Conservation (phyloP, 2,888 invertebrate species). For the Cryptocephalus moraei region DNA sequence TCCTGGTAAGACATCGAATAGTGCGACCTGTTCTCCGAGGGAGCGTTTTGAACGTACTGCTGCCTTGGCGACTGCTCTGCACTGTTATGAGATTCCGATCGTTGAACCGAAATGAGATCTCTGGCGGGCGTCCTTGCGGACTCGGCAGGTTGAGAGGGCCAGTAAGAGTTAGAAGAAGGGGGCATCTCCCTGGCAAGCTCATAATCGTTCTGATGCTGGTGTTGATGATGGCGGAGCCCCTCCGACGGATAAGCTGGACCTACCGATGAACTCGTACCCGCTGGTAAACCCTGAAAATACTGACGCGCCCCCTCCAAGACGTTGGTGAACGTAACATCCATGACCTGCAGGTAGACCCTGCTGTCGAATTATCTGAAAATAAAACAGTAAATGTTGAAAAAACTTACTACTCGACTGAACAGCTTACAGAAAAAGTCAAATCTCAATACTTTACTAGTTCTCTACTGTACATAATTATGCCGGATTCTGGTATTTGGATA, state of each 20-base stretch:
- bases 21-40: not conserved
- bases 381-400: constrained; percentile 5
- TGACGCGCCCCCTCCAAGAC: constrained; percentile 75
- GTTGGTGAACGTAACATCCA: constrained; percentile 71
- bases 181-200: constrained; percentile 14
- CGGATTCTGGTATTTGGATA: too few species aligned
- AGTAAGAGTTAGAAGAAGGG: constrained; percentile 23
- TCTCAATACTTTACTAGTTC: not conserved
- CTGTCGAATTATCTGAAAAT: constrained; percentile 26
- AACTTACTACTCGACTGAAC: not conserved
- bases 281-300: constrained; percentile 71
- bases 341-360: constrained; percentile 45
- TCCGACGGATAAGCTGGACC: constrained; percentile 25
- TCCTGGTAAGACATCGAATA: not conserved
- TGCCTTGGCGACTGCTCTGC: constrained; percentile 6
- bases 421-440: not conserved
- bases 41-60: not conserved
- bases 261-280: constrained; percentile 36
- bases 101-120: constrained; percentile 9
- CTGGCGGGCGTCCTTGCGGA: constrained; percentile 2
- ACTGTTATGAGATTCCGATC: constrained; percentile 1
- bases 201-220: constrained; percentile 6
- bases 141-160: constrained; percentile 16
- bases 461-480: too few species aligned
- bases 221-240: constrained; percentile 7